Evolutionary conservation across 2,113 vertebrate species (phyloP), one percentile per base, ranked within the genome.

Genomic region (Charadrius vociferus): DNA sequence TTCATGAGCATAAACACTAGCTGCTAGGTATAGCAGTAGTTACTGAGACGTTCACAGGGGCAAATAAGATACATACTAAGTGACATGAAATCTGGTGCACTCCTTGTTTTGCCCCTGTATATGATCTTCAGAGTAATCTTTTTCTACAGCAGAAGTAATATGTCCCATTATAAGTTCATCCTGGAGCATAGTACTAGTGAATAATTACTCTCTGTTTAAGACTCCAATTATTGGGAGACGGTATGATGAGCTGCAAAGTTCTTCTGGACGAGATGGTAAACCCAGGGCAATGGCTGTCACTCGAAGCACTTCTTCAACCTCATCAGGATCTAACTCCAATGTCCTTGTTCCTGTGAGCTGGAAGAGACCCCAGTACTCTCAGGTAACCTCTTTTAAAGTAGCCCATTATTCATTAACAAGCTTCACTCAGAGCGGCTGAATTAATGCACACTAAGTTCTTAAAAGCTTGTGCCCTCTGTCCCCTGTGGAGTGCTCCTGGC

Each of bases 311-410:
- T 99, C 99, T 30, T 99, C 99, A 86, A 99, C 99, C 29, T 99
- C 99, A 1, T 99, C 99, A 4, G 99, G 99, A 50, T 99, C 99
- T 73, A 99, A 99, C 96, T 99, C 99, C 89, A 99, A 99, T 53
- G 99, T 99, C 88, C 98, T 99, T 82, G 99, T 99, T 90, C 99
- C 99, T 39, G 99, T 99, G 90, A 99, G 99, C 98, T 99, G 99
- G 99, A 99, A 99, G 94, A 98, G 99, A 71, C 99, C 99, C 11
- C 99, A 99, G 73, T 99, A 98, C 39, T 99, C 99, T 90, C 99
- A 99, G 99, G 99, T 99, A 97, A 79, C 5, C 32, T 75, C 18
- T 68, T 67, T 34, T 43, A 62, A 82, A 62, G 36, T 37, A 73
- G 23, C 23, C 15, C 36, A 18, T 29, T 67, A 4, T 67, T 90